phyloP scores from a whole-genome alignment of 2,888 invertebrate species.

The Panopea generosa region DNA sequence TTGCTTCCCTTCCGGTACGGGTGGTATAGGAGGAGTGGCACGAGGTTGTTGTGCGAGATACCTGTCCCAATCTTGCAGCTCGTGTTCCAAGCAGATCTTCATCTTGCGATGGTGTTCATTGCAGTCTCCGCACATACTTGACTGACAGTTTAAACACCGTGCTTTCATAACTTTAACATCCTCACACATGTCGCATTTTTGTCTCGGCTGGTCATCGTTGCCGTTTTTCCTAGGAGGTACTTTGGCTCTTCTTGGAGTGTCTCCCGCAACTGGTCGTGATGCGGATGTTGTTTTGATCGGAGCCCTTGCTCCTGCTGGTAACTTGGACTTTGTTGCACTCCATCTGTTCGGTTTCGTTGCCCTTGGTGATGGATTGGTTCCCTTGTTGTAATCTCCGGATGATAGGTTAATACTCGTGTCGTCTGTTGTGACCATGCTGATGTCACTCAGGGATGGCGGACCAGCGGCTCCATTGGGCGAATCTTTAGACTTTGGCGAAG shows the following conservation, averaged over 20 bases:
- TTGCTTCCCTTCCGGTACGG: slow-evolving; percentile 21
- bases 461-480: slow-evolving; percentile 41
- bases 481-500: slow-evolving; percentile 11
- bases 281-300: not conserved
- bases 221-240: not conserved
- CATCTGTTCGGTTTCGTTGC: slow-evolving; percentile 28
- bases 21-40: slow-evolving; percentile 20
- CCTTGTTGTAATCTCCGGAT: slow-evolving; percentile 30
- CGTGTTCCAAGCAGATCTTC: slow-evolving; percentile 52
- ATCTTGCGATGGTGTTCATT: slow-evolving; percentile 55
- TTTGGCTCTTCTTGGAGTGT: not conserved
- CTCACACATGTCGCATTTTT: slow-evolving; percentile 62
- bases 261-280: not conserved
- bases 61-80: slow-evolving; percentile 49
- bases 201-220: slow-evolving; percentile 7
- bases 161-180: slow-evolving; percentile 38
- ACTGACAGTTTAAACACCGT: slow-evolving; percentile 51
- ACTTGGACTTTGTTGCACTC: not conserved
- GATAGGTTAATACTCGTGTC: slow-evolving; percentile 55
- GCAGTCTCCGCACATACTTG: slow-evolving; percentile 54
- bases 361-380: slow-evolving; percentile 15
- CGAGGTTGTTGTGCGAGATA: slow-evolving; percentile 17
- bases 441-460: slow-evolving; percentile 9
- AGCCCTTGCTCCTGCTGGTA: not conserved
- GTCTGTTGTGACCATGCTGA: slow-evolving; percentile 33